A percentile compares a stretch with the other conserved stretches of the same genome.
These are phyloP conservation scores for Oncorhynchus keta DNA, from an alignment of 2,113 vertebrate species.

Conservation along the genomic window DNA sequence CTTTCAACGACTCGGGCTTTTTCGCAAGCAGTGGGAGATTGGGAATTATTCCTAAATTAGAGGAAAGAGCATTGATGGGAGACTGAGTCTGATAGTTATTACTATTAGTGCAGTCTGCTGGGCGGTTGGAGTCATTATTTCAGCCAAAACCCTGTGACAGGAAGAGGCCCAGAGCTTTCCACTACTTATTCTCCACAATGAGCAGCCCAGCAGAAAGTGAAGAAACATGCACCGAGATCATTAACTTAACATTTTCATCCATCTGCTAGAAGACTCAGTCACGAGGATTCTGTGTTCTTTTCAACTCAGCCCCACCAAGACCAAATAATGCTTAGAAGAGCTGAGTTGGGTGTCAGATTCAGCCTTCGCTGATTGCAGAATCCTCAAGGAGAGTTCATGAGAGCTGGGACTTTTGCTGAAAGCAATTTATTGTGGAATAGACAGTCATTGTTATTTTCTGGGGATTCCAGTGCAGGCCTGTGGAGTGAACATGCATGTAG, in stretches of 20 bases:
- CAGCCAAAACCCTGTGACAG: slow-evolving; percentile 59
- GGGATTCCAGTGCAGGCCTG: neutral
- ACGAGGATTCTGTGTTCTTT: slow-evolving; percentile 19
- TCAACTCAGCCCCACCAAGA: slow-evolving; percentile 10
- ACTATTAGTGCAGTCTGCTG: slow-evolving; percentile 56
- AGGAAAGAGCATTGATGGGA: slow-evolving; percentile 55
- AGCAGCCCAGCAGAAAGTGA: slow-evolving; percentile 56
- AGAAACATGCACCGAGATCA: slow-evolving; percentile 53
- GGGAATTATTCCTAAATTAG: slow-evolving; percentile 66
- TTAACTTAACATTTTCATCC: slow-evolving; percentile 58
- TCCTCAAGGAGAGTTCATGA: slow-evolving; percentile 42
- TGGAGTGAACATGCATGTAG: neutral
- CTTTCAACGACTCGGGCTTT: slow-evolving; percentile 30
- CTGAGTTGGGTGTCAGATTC: slow-evolving; percentile 22
- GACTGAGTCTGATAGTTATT: slow-evolving; percentile 63
- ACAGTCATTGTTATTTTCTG: neutral
- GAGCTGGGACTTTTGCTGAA: slow-evolving; percentile 19
- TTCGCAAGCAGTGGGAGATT: slow-evolving; percentile 39
- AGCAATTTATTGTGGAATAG: slow-evolving; percentile 25
- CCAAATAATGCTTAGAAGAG: slow-evolving; percentile 33
- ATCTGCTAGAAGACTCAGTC: slow-evolving; percentile 31
- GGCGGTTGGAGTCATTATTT: slow-evolving; percentile 63
- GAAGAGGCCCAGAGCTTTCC: slow-evolving; percentile 42
- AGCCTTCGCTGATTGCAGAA: slow-evolving; percentile 9
- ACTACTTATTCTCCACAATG: slow-evolving; percentile 50